Base-by-base conservation (phyloP, 2,797 vertebrate genomes). In the Trichosurus vulpecula region DNA sequence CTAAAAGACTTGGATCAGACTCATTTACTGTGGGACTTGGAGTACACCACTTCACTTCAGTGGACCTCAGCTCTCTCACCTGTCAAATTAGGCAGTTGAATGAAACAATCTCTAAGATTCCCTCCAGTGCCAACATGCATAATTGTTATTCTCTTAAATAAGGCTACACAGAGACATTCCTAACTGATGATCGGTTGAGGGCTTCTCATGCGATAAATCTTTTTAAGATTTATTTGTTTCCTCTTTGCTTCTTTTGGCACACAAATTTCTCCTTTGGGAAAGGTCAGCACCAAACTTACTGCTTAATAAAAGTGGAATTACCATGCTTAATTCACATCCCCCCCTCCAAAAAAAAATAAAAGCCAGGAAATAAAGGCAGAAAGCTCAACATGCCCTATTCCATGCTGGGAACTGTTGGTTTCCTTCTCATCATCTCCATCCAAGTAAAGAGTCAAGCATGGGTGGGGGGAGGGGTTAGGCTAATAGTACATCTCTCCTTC, bases 251-350 rank as follows among this genome's bases (percentile, higher is more conserved):
- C 16, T 52, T 29, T 25, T 25, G 47, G 1, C 1, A 52, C 6
- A 92, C 30, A 89, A 19, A 66, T 52, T 29, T 57, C 53, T 52
- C 57, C 27, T 55, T 90, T 52, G 41, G 54, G 52, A 54, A 81
- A 95, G 89, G 1, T n/a, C 25, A 96, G 90, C 9, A 57, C 13
- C 6, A 29, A 56, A 13, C 94, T 58, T 96, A 81, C 95, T 51
- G 95, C 81, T 81, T 95, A 94, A 96, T 95, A 81, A 95, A 58
- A 96, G 90, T 58, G 47, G 54, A 92, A 35, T 29, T 3, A 3
- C 19, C 93, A 29, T 52, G 91, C 81, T 96, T 90, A 55, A 92
- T 51, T 89, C 41, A 87, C 9, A 9, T 27, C 41, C 41, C 35
- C 66, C 1, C 6, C n/a, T 19, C 61, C 61, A n/a, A 74, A n/a